Evolutionary conservation across 1,140 invertebrate species (phyloP), one percentile per base, ranked within the genome.

Genomic region (Ephestia elutella): DNA sequence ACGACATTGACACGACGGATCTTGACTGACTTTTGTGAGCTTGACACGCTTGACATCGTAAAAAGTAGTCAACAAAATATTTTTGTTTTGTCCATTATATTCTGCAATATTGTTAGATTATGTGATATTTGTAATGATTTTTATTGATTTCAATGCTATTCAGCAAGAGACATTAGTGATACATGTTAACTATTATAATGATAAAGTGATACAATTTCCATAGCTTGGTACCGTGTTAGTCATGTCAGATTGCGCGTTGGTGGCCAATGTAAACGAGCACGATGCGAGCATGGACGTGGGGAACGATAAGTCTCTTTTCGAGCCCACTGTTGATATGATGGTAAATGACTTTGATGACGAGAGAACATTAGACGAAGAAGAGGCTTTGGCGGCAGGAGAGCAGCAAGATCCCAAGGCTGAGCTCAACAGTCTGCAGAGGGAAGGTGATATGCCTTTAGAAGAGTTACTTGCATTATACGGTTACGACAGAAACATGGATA

Each of bases 341-440:
- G 93, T 98, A 59, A 96, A 98, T 93, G 97, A 98, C 89, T 98
- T 96, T 90, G 97, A 98, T 89, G 97, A 98, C 90, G 97, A 99
- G 84, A 91, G 95, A 78, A 99, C 97, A 50, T 80, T 98, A 74
- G 97, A 98, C 82, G 97, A 98, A 90, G 97, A 98, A 91, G 97
- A 99, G 91, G 96, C 96, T 30, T 89, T 98, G 80, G 96, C 96
- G 77, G 94, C 94, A 65, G 92, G 93, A 70, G 95, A 96, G 87
- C 82, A 91, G 35, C 90, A 92, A 66, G 95, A 96, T 85, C 94
- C 95, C 32, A 92, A 94, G 71, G 95, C 95, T 75, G 97, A 98
- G 89, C 90, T 98, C 50, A 94, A 94, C 67, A 96, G 95, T 81
- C 90, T 98, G 53, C 94, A 96, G 80, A 94, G 94, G 80, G 96